These are phyloP conservation scores for Subanguina moxae DNA, from an alignment of 1,140 invertebrate genomes.

Conservation along the genomic window DNA sequence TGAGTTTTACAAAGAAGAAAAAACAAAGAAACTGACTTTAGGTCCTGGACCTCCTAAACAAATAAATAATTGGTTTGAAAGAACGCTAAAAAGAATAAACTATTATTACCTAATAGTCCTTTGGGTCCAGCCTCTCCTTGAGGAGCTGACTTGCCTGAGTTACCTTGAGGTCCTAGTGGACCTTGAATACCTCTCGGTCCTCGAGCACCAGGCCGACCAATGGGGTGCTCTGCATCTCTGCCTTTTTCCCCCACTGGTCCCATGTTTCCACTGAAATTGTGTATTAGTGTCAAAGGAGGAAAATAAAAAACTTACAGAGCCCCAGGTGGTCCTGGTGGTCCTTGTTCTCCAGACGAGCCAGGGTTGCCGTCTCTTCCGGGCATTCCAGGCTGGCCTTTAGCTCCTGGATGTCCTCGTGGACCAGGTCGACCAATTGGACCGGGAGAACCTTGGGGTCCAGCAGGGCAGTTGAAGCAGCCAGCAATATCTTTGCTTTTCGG, in stretches of 20 bases:
- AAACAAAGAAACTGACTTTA: no score
- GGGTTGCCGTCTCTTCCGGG: conserved; percentile 51
- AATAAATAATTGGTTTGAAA: background rate
- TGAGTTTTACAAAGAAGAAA: no score
- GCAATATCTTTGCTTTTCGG: conserved; percentile 39
- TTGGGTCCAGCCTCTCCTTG: conserved; percentile 36
- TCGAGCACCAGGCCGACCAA: conserved; percentile 48
- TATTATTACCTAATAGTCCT: conserved; percentile 10
- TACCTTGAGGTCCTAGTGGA: conserved; percentile 35
- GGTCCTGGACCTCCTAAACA: conserved; percentile 4
- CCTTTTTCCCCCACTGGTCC: conserved; percentile 49
- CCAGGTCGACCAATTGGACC: conserved; percentile 55
- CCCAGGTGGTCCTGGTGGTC: conserved; percentile 31
- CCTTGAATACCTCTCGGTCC: conserved; percentile 28
- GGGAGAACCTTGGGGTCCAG: conserved; percentile 45
- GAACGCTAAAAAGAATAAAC: no score
- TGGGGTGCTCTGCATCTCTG: conserved; percentile 42
- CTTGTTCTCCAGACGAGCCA: conserved; percentile 42
- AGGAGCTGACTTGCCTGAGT: conserved; percentile 37
- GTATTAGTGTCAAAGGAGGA: background rate
- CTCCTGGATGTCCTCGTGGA: conserved; percentile 48
- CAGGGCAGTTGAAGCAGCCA: conserved; percentile 45
- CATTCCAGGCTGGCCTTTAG: conserved; percentile 49
- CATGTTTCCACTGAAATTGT: conserved; percentile 29
- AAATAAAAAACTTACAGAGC: background rate